Base-by-base conservation (phyloP, 2,797 vertebrate genomes). In the Microctenopoma steveboyesi region DNA sequence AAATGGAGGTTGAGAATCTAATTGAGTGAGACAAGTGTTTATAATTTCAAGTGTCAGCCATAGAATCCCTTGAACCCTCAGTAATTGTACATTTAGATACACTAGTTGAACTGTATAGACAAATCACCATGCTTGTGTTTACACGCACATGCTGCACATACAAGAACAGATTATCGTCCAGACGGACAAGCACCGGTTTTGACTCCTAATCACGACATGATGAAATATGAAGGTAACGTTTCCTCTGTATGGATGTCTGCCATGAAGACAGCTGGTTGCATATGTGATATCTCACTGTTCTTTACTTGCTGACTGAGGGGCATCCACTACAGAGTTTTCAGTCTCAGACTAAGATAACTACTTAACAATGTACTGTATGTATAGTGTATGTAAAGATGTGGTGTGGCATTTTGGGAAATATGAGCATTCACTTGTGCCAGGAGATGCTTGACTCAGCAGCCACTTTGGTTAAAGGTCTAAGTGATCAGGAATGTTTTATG, bases 21-120 rank as follows among this genome's bases (percentile, higher is more conserved):
- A 86, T 79, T 78, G 76, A 84, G 65, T 76, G 61, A 72, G 86
- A 91, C 88, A 77, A 87, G 73, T 85, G 78, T 92, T 88, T 83
- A 80, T 47, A 1, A 81, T 85, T 80, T 85, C 58, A 51, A 72
- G 67, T 81, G 78, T 86, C 84, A 87, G 74, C 66, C 75, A 25
- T 81, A 63, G 69, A 72, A 81, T 78, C 69, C 57, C 52, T 67
- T 72, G 46, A 81, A 79, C 57, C 27, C 40, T 48, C 48, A 39
- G 60, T 82, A 79, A 75, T 80, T 76, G 71, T 69, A 61, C 74
- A 60, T 59, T 80, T 77, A 66, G 42, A 88, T 73, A 72, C 69
- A 84, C 42, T 27, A 72, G 35, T 72, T 73, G 40, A 52, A 79
- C 50, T 67, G 54, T 49, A 62, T 37, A 40, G 65, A 72, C 63